phyloP scores from a whole-genome alignment of 2,888 invertebrate species.

The Drosophila imparisetae region DNA sequence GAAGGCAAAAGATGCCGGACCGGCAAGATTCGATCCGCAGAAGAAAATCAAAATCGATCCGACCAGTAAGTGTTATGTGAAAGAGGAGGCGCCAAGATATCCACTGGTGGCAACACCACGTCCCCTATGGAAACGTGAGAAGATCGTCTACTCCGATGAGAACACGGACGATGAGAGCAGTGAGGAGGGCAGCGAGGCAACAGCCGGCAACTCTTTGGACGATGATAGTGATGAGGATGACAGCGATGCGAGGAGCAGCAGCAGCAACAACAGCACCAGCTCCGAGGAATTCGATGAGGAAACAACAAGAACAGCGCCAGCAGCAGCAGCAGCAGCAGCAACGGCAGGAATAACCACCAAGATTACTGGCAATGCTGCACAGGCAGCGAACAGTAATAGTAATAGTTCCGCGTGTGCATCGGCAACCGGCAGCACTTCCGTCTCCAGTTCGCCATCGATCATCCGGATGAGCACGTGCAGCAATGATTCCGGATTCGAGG shows the following conservation, averaged over 20 bases:
- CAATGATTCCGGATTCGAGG: conserved; percentile 93
- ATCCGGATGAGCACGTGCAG: conserved; percentile 90
- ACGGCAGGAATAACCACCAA: conserved; percentile 9
- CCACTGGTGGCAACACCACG: conserved; percentile 88
- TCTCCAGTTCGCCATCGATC: conserved; percentile 75
- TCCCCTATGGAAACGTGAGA: conserved; percentile 86
- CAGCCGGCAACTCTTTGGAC: conserved; percentile 75
- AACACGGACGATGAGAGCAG: conserved; percentile 85
- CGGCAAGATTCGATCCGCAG: conserved; percentile 83
- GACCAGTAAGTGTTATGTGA: conserved; percentile 85
- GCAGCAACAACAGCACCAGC: conserved; percentile 61
- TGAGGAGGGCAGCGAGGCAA: conserved; percentile 78
- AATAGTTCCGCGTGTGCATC: conserved; percentile 17
- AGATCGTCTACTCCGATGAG: conserved; percentile 85
- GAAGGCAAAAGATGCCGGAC: conserved; percentile 73
- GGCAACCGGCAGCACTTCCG: conserved; percentile 26
- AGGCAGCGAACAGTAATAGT: conserved; percentile 9
- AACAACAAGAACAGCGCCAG: conserved; percentile 2
- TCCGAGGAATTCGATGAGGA: conserved; percentile 81
- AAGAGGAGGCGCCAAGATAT: conserved; percentile 86
- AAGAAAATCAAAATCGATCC: conserved; percentile 84
- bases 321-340: conserved; percentile 57
- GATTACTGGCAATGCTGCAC: neutral
- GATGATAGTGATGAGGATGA: conserved; percentile 78
- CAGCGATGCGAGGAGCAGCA: conserved; percentile 80